Base-by-base conservation (phyloP, 2,888 invertebrate species). In the Spodoptera picta region DNA sequence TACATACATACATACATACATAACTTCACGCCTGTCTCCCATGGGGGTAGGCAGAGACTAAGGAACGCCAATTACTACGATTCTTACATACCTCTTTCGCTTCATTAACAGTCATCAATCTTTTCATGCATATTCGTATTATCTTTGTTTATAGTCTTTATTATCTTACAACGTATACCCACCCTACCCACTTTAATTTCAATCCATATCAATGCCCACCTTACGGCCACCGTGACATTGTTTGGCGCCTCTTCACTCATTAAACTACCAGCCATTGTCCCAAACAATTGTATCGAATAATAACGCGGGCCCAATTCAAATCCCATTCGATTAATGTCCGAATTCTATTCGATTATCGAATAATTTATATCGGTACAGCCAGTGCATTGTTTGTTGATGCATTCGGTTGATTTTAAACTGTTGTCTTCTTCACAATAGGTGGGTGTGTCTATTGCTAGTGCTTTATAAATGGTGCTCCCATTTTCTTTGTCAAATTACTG, bases 301-400 rank as follows among this genome's bases (percentile, higher is more conserved):
- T 63, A 75, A 77, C 66, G 72, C 82, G 77, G 80, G 69, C 9
- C 9, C 80, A 69, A 69, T 73, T 78, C 73, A 70, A 76, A 77
- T 73, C 68, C 59, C 62, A 79, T 80, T 82, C 77, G 70, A 77
- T 77, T 85, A 70, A 76, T 77, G 83, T 78, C 81, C 82, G 64
- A 84, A 83, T 81, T 76, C 71, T 78, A 82, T 80, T 77, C 82
- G 83, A 80, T 83, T 81, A 76, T 73, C 72, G 66, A 79, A 80
- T 83, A 80, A 86, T 85, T 86, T 83, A 85, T 77, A 75, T 79
- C 73, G 72, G 70, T 69, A 65, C 58, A 36, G 53, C 66, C 50
- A 59, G 65, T 55, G 65, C 55, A 71, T 76, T 79, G 80, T 79
- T 79, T 75, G 76, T 73, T 52, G 66, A 72, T 72, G 65, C 56